Evolutionary conservation across 2,113 vertebrate species (phyloP), one percentile per base, ranked within the genome.

Genomic region (Ramphastos sulfuratus): DNA sequence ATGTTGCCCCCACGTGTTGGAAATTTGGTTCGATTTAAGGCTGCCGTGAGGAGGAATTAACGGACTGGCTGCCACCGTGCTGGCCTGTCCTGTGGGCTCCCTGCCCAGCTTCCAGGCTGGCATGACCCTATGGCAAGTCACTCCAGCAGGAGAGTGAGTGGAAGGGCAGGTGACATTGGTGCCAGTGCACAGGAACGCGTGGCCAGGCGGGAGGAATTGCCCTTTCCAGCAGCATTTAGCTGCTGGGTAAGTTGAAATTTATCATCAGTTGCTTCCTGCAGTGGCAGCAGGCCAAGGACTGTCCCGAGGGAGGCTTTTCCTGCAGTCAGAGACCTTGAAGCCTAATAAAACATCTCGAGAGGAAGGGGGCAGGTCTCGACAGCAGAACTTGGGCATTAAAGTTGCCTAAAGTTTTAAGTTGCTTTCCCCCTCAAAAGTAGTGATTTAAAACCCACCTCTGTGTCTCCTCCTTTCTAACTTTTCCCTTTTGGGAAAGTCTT

Each of bases 161-260:
- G 20, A 33, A 19, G 59, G 23, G 14, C 15, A 2, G 39, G 46
- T 73, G 79, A 1, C 78, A n/a, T 7, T 2, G 2, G 23, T 63
- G 75, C 42, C 63, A 9, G 0, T 2, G n/a, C 30, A 2, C 30
- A 11, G 84, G 31, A 19, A 3, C 5, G 1, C 0, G 37, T 4
- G n/a, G 35, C 58, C 35, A 0, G 15, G 20, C 52, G 50, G 56
- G 44, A 44, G 12, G 79, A 23, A 72, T 52, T 18, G 52, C 4
- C 46, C 65, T 6, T 12, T 77, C 17, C 66, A 25, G 61, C 50
- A 35, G 42, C 31, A 17, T 1, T 64, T 15, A 54, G 55, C 27
- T 0, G 0, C 80, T 54, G 63, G 58, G 0, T n/a, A 2, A 23
- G 0, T 5, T 15, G 33, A 24, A 39, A 8, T 76, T 89, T 17